Evolutionary conservation across 2,113 vertebrate genomes (phyloP), one percentile per base, ranked within the genome.

Genomic region (Callaeas wilsoni): DNA sequence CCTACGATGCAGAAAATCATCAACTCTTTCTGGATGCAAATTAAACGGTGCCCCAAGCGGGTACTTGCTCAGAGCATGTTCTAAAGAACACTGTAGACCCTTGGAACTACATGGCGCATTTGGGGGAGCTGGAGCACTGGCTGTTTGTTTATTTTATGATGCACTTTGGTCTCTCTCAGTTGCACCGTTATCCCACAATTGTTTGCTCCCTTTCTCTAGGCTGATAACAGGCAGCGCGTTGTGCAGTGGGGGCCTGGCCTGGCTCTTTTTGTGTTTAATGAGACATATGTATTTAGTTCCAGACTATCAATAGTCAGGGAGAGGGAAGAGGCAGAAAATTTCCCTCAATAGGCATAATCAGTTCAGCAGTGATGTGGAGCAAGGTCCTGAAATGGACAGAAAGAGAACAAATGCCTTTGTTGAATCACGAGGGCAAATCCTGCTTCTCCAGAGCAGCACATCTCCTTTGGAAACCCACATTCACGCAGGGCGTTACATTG

Each of bases 81-180:
- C 88, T 52, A 60, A 73, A 56, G 79, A 50, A 27, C 70, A 12
- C 80, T 60, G 80, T 5, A 68, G 92, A 60, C 86, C 92, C 85
- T 84, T 90, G 88, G 60, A 88, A 53, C 39, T 21, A 59, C 71
- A 84, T 3, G 37, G 76, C 64, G 65, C 90, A 69, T 94, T 52
- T 95, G 86, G 92, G 90, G 93, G 90, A 95, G 83, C 85, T 56
- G 90, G 39, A 89, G 86, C 80, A 73, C 35, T 23, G 87, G 32
- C 80, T 75, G 90, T 83, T 93, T 94, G 90, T 94, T 96, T 93
- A 87, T 93, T 96, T 96, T 94, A 92, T 92, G 88, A 96, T 89
- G 94, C 96, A 95, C 96, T 96, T 97, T 92, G 96, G 95, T 94
- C 96, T 92, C 93, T 90, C 96, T 94, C 88, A 89, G 92, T 94